Percentiles rank a stretch among this genome's conserved stretches.
phyloP scores from a whole-genome alignment of 2,797 vertebrate genomes.

The Lacerta viridis region DNA sequence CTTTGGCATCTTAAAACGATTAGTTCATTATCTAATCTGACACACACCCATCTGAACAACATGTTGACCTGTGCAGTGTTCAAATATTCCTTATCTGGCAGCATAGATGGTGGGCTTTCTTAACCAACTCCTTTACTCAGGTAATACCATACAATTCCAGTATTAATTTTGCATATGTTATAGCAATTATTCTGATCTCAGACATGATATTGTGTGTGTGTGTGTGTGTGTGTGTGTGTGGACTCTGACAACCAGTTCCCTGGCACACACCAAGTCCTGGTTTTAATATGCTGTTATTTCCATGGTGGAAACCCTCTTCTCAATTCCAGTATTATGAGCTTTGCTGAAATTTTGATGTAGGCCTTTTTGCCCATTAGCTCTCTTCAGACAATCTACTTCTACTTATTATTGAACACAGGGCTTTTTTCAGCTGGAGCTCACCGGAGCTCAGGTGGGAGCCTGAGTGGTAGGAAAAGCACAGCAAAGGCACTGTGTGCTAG shows the following conservation, averaged over 20 bases:
- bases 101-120: neutral
- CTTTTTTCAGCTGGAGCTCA: neutral
- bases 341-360: neutral
- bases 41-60: slow-evolving; percentile 1
- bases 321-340: neutral
- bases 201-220: no score
- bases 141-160: neutral
- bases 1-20: neutral
- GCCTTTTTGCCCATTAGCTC: neutral
- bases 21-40: neutral
- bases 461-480: no score
- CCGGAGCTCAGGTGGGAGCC: no score
- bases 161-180: neutral
- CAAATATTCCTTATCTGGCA: neutral
- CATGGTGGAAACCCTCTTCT: neutral
- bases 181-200: no score
- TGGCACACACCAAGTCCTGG: neutral
- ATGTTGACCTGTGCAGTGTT: neutral
- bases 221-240: no score
- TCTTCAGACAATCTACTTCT: neutral
- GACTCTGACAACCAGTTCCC: neutral
- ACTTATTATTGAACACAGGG: neutral
- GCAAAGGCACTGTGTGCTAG: no score
- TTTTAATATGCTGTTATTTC: neutral
- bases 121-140: neutral